Base-by-base conservation (phyloP, 2,888 invertebrate species). In the Parasteatoda lunata region DNA sequence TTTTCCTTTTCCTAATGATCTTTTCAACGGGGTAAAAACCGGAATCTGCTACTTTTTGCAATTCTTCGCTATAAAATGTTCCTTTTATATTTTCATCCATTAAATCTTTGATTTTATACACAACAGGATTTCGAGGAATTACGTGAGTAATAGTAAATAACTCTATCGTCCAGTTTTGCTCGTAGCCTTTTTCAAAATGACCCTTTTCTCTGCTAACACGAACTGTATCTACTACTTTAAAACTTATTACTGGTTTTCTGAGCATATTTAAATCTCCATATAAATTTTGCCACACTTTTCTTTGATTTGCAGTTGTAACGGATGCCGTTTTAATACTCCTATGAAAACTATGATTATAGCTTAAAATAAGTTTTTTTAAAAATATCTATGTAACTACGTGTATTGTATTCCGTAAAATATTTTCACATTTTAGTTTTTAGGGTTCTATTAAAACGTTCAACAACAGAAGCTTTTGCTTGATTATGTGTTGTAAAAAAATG, bases 381-480 rank as follows among this genome's bases (percentile, higher is more conserved):
- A 7, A 85, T 68, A 48, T 82, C 73, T 47, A 83, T 71, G 8
- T 64, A 77, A 3, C 52, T 7, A 0, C 48, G 13, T 48, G 73
- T 72, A 52, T 75, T 82, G 9, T 15, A 59, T 66, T 75, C 75
- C 5, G 75, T 84, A n/a, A 84, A 84, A 70, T 84, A 84, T 64
- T 77, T 77, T 15, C 49, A 71, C 84, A 64, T 84, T 64, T 72
- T 89, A 48, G 89, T 89, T 88, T 91, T 91, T 13, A 91, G 65
- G 11, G 90, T 91, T 79, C 90, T 69, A 88, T 91, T 90, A 11
- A 91, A 90, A 7, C 91, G 77, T 89, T 92, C 91, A 4, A 90
- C 90, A 4, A 91, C 86, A 3, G 89, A 87, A 1, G 90, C 90
- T 88, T 92, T 91, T 5, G 90, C 89, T 64, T 90, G 89, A 88